Evolutionary conservation across 2,888 invertebrate genomes (phyloP).

Genomic region (Epiblema foenella): DNA sequence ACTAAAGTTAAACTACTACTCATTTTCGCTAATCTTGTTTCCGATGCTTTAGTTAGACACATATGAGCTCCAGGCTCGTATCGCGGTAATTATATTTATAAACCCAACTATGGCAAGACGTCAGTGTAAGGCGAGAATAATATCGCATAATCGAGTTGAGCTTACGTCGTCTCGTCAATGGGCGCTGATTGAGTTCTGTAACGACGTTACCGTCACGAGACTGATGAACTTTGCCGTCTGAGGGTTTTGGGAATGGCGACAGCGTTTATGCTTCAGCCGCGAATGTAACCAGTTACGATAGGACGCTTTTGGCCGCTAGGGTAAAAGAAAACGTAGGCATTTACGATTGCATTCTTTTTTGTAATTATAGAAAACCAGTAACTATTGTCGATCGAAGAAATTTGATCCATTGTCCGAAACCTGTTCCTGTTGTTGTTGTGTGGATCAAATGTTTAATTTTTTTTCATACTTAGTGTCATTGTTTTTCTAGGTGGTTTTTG

Average conservation of each 20-base stretch:
- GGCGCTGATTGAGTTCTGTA: constrained; percentile 78
- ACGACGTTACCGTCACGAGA: constrained; percentile 70
- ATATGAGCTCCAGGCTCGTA: neutral
- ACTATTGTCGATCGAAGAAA: too few relatives aligned
- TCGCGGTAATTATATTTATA: constrained; percentile 23
- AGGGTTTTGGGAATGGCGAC: constrained; percentile 44
- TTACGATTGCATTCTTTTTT: too few relatives aligned
- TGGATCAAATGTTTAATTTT: too few relatives aligned
- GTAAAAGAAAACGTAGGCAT: too few relatives aligned
- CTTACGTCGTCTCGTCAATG: constrained; percentile 78
- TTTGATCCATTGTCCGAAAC: too few relatives aligned
- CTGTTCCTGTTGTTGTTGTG: too few relatives aligned
- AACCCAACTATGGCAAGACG: constrained; percentile 31
- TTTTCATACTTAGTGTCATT: too few relatives aligned
- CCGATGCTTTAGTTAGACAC: neutral
- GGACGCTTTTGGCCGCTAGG: too few relatives aligned
- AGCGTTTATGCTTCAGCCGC: constrained; percentile 46
- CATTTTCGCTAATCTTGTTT: neutral
- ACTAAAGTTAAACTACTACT: neutral
- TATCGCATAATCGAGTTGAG: constrained; percentile 73
- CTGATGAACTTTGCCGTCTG: constrained; percentile 76
- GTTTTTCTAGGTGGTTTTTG: too few relatives aligned
- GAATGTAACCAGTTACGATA: too few relatives aligned
- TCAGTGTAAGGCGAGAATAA: constrained; percentile 63
- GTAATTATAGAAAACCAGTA: too few relatives aligned